Percentiles rank a stretch among this genome's conserved stretches.
Conservation (phyloP, 2,888 invertebrate species). For the Drosophila mercatorum region DNA sequence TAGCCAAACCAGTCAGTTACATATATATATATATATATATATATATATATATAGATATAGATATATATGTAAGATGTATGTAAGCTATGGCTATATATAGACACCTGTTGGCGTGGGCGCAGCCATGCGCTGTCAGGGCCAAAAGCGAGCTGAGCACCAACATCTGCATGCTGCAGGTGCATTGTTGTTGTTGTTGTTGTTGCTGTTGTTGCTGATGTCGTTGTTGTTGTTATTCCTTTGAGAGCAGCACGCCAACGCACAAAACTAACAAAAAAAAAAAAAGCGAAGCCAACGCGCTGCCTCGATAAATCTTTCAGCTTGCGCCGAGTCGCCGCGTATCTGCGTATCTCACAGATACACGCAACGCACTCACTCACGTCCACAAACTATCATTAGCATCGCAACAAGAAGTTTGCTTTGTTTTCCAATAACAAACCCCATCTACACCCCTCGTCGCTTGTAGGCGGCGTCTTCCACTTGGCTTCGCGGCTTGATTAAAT, state of each 20-base stretch:
- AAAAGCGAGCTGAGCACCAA: constrained; percentile 19
- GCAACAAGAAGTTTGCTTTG: constrained; percentile 51
- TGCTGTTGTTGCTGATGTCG: background rate
- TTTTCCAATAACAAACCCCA: constrained; percentile 19
- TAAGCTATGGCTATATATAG: constrained; percentile 29
- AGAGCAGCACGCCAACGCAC: constrained; percentile 44
- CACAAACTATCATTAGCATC: constrained; percentile 59
- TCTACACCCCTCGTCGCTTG: background rate
- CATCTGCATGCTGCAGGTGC: constrained; percentile 51
- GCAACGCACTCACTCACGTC: constrained; percentile 18
- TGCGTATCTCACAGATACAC: constrained; percentile 43
- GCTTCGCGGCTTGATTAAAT: constrained; percentile 76
- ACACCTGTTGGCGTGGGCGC: constrained; percentile 45
- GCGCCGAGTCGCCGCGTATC: constrained; percentile 1
- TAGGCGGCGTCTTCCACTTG: constrained; percentile 72
- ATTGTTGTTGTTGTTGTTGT: constrained; percentile 26
- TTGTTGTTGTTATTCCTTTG: constrained; percentile 29
- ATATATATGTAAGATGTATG: background rate
- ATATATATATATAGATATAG: no score
- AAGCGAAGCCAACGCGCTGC: constrained; percentile 25
- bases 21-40: background rate
- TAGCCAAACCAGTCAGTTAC: constrained; percentile 30
- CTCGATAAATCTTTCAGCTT: constrained; percentile 14
- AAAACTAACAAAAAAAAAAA: background rate
- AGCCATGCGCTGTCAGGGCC: constrained; percentile 51